A percentile compares a stretch with the other conserved stretches of the same genome.
phyloP scores from a whole-genome alignment of 2,888 invertebrate species.

The Lycocerus yunnanus region DNA sequence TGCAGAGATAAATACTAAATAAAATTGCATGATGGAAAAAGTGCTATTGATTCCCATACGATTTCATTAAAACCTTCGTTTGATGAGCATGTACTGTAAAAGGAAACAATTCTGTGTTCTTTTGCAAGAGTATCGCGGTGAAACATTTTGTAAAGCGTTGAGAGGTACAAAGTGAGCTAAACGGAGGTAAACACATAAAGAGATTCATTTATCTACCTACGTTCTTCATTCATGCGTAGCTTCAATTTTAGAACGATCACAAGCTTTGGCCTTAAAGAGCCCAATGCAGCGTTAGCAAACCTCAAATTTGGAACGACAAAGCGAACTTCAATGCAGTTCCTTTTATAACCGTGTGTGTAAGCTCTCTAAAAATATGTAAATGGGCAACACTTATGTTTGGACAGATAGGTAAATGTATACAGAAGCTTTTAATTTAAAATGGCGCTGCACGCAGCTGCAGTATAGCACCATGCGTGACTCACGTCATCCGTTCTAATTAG shows the following conservation, averaged over 20 bases:
- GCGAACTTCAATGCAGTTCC: constrained; percentile 20
- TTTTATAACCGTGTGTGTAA: background rate
- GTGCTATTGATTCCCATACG: background rate
- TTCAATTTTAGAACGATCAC: constrained; percentile 31
- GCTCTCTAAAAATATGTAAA: constrained; percentile 15
- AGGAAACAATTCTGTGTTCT: background rate
- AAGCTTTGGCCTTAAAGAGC: constrained; percentile 27
- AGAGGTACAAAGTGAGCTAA: constrained; percentile 15
- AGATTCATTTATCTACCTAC: constrained; percentile 28
- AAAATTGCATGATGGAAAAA: background rate
- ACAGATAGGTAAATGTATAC: background rate
- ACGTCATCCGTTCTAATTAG: constrained; percentile 22
- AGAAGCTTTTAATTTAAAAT: background rate
- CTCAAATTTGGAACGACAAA: constrained; percentile 27
- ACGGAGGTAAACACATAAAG: constrained; percentile 21
- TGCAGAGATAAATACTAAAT: background rate
- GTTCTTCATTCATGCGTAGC: constrained; percentile 29
- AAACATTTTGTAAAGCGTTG: background rate
- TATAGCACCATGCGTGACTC: constrained; percentile 16
- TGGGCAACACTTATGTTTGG: background rate
- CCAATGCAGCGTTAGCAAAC: constrained; percentile 24
- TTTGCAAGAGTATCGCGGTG: background rate
- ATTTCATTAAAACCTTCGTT: background rate
- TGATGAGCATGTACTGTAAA: background rate
- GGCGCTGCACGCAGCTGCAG: background rate